phyloP scores from a whole-genome alignment of 1,140 invertebrate genomes.

The Lepidostoma basale region DNA sequence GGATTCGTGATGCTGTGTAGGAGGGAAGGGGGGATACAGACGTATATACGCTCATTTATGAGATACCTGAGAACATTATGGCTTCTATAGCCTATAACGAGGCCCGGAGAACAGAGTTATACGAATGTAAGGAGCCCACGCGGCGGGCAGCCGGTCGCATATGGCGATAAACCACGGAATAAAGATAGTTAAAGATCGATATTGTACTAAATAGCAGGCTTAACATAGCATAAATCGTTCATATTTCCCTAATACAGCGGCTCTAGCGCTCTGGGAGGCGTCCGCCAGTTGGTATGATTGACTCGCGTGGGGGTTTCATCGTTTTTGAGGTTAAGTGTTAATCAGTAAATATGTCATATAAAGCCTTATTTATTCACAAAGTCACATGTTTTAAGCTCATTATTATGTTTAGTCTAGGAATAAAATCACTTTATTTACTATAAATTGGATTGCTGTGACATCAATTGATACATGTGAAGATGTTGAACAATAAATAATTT shows the following conservation, averaged over 20 bases:
- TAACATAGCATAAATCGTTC: conserved; percentile 10
- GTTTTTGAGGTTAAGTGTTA: conserved; percentile 17
- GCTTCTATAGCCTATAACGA: neutral
- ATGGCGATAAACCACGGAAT: conserved; percentile 14
- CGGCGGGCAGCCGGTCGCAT: neutral
- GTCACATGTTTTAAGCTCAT: neutral
- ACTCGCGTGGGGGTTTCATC: conserved; percentile 2
- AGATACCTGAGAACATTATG: conserved; percentile 3
- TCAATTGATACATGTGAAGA: no score
- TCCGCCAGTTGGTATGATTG: neutral
- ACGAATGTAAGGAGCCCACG: neutral
- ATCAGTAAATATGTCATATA: neutral
- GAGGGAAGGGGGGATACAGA: neutral
- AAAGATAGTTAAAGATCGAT: conserved; percentile 18
- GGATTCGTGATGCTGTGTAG: conserved; percentile 24
- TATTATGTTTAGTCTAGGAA: neutral
- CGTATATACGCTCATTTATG: neutral
- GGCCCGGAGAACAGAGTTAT: neutral
- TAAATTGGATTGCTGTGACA: neutral
- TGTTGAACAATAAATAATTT: no score
- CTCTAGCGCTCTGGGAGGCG: neutral
- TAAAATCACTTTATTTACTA: conserved; percentile 1
- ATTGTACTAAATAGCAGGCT: conserved; percentile 25
- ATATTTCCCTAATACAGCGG: neutral
- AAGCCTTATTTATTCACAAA: neutral